phyloP scores from a whole-genome alignment of 2,797 vertebrate species.

The Onychomys leucogaster region DNA sequence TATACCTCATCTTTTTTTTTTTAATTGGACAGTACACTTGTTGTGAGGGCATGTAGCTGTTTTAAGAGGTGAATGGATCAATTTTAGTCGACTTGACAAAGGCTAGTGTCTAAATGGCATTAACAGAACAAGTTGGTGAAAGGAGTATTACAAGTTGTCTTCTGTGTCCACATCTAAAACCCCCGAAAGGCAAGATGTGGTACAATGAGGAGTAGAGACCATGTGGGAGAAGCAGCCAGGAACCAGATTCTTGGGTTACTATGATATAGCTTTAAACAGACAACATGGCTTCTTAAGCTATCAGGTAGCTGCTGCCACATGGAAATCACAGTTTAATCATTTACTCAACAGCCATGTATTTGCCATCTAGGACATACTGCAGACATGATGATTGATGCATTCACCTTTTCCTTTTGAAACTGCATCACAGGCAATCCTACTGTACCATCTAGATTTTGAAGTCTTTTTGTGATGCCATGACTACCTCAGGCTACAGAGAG shows the following conservation, averaged over 20 bases:
- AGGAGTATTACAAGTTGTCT: not conserved
- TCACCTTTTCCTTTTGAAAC: not conserved
- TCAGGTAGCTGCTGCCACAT: not conserved
- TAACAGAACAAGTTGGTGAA: constrained; percentile 23
- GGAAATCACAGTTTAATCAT: not conserved
- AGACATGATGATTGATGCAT: not conserved
- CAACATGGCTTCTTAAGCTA: not conserved
- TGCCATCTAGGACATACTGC: not conserved
- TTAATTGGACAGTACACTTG: not conserved
- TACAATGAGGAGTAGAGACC: not conserved
- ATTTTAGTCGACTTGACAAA: constrained; percentile 50
- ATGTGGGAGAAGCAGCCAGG: not conserved
- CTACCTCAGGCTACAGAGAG: not conserved
- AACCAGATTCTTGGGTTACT: not conserved
- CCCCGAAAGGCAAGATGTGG: not conserved
- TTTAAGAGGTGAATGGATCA: constrained; percentile 22
- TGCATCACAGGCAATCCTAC: not conserved
- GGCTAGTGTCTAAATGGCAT: not conserved
- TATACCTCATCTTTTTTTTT: not conserved
- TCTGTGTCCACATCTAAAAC: not conserved
- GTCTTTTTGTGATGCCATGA: not conserved
- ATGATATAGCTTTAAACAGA: not conserved
- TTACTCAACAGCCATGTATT: constrained; percentile 8
- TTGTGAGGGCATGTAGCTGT: not conserved
- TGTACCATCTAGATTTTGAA: not conserved